Evolutionary conservation across 2,888 invertebrate species (phyloP), one percentile per base, ranked within the genome.

Genomic region (Podotricha telesiphe): DNA sequence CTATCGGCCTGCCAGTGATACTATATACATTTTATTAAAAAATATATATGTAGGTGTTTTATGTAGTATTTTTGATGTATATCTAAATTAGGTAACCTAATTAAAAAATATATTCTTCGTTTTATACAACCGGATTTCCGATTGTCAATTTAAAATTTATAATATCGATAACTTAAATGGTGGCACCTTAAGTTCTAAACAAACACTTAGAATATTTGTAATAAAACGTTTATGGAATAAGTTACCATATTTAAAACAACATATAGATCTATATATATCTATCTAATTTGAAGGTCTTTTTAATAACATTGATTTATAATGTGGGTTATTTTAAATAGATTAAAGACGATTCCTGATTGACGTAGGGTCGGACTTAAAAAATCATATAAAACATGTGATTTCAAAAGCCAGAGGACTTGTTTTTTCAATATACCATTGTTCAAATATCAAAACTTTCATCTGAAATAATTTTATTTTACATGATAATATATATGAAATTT

Each of bases 171-270:
- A 28, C n/a, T 15, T n/a, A 34, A 42, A 13, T 42, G 42, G 42
- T 42, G 42, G 2, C 0, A 55, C n/a, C 1, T 53, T 53, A 28
- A 34, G 17, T 17, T 37, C n/a, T 37, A 13, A 55, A 11, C 55
- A 55, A 55, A 55, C 5, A 13, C 17, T 34, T 55, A 13, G 34
- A 61, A 17, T 17, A 51, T 61, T 66, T 19, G 13, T 7, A 45
- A 11, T 15, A 20, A 15, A 45, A 28, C 40, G 37, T 40, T 51
- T 50, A 19, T 61, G 28, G 56, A 20, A 48, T 68, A 40, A 11
- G 22, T 68, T 58, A 65, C 66, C 63, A 40, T 61, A 65, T 65
- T 19, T 22, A n/a, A 45, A 45, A 17, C 6, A 45, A 20, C 10
- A 8, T 20, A n/a, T 34, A 19, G 17, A 37, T 34, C 48, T 62